Conservation (phyloP, 2,113 vertebrate genomes). For the Hiodon alosoides region DNA sequence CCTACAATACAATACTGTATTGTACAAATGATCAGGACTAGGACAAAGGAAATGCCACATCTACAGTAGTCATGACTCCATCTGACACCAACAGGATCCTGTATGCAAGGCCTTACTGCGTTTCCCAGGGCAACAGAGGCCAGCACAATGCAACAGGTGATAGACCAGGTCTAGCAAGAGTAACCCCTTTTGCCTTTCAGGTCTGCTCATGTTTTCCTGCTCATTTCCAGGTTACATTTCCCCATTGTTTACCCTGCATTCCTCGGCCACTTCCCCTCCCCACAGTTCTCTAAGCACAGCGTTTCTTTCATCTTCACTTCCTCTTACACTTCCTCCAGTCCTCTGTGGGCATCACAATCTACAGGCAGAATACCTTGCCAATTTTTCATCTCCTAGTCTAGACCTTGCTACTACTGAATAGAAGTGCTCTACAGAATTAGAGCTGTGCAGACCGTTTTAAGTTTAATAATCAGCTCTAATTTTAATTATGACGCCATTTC, state of each 20-base stretch:
- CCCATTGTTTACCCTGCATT: conserved; percentile 1
- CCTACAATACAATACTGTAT: background rate
- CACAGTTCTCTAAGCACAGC: background rate
- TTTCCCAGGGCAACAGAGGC: background rate
- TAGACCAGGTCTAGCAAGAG: background rate
- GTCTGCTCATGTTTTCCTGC: background rate
- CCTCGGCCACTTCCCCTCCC: conserved; percentile 3
- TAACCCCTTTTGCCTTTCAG: background rate
- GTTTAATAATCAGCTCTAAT: too few relatives aligned
- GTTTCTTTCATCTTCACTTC: background rate
- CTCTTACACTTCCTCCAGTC: background rate
- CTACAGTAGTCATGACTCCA: too few relatives aligned
- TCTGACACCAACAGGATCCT: background rate
- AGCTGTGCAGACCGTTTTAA: too few relatives aligned
- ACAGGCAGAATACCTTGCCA: background rate
- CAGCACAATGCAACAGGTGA: background rate
- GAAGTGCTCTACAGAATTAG: too few relatives aligned
- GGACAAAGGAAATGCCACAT: background rate
- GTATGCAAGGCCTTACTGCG: background rate
- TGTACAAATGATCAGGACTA: background rate
- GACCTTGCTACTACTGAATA: too few relatives aligned
- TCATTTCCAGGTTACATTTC: background rate
- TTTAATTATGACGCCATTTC: too few relatives aligned
- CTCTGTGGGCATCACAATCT: background rate
- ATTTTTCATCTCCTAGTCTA: too few relatives aligned